A percentile compares a stretch with the other conserved stretches of the same genome.
These are phyloP conservation scores for Athene noctua DNA, from an alignment of 2,113 vertebrate species.

Conservation along the genomic window DNA sequence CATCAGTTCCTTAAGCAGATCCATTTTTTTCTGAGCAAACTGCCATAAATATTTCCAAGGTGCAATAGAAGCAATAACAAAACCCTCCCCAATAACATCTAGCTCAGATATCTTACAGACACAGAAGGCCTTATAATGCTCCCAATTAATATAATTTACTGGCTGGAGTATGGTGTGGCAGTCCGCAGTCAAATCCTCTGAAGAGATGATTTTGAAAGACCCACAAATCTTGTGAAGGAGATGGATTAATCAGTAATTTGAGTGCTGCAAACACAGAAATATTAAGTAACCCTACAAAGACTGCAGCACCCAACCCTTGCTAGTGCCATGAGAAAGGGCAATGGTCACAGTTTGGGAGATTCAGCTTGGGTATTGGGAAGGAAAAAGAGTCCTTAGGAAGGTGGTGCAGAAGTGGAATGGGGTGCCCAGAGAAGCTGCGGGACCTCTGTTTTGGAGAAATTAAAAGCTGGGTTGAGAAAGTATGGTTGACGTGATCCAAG, in stretches of 20 bases:
- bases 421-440: background rate
- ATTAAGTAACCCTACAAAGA: fast-evolving
- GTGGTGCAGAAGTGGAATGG: background rate
- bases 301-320: background rate
- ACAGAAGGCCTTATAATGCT: background rate
- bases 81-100: background rate
- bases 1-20: background rate
- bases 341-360: background rate
- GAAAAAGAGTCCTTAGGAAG: background rate
- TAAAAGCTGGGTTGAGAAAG: background rate
- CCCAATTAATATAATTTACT: background rate
- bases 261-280: background rate
- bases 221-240: background rate
- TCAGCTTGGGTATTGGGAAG: background rate
- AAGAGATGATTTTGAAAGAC: background rate
- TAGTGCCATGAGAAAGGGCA: background rate
- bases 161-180: background rate
- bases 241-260: fast-evolving
- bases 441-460: background rate
- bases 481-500: fast-evolving
- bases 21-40: background rate
- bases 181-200: background rate
- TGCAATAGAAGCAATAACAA: background rate
- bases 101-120: background rate
- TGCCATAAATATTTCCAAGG: background rate